A percentile compares a stretch with the other conserved stretches of the same genome.
Conservation (phyloP, 53 echinoderm and acorn worm species). For the Hippasteria phrygiana region DNA sequence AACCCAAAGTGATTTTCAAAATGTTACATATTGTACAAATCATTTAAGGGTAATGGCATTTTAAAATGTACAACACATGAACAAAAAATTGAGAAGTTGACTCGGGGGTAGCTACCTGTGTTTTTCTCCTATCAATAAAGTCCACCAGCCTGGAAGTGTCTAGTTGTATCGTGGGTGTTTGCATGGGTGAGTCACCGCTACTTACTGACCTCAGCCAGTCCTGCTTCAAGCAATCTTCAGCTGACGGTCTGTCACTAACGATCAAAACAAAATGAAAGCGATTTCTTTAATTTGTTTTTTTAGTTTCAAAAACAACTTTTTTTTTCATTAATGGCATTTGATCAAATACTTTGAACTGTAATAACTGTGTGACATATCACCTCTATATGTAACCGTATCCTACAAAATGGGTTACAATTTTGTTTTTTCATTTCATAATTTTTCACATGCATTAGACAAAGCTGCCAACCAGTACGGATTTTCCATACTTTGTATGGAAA, state of each 20-base stretch:
- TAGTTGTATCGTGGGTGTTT: conserved; percentile 39
- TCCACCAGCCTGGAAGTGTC: conserved; percentile 76
- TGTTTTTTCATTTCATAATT: no score
- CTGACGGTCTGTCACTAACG: conserved; percentile 65
- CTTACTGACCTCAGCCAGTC: conserved; percentile 71
- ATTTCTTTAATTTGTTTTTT: no score
- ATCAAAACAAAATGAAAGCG: no score
- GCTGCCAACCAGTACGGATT: no score
- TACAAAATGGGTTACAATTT: no score
- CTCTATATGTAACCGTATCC: no score
- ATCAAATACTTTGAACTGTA: no score
- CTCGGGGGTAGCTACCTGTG: conserved; percentile 65
- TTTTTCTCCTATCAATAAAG: conserved; percentile 87
- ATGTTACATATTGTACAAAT: neutral
- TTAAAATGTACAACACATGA: neutral
- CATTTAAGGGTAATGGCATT: neutral
- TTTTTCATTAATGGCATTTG: no score
- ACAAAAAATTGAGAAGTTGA: neutral
- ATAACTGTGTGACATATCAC: no score
- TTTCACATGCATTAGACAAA: no score
- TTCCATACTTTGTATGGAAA: no score
- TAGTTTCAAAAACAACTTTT: no score
- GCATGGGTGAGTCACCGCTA: conserved; percentile 52
- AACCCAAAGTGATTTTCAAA: neutral
- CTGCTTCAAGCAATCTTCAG: conserved; percentile 65